These are phyloP conservation scores for Agapostemon virescens DNA, from an alignment of 2,888 invertebrate species.

Conservation along the genomic window DNA sequence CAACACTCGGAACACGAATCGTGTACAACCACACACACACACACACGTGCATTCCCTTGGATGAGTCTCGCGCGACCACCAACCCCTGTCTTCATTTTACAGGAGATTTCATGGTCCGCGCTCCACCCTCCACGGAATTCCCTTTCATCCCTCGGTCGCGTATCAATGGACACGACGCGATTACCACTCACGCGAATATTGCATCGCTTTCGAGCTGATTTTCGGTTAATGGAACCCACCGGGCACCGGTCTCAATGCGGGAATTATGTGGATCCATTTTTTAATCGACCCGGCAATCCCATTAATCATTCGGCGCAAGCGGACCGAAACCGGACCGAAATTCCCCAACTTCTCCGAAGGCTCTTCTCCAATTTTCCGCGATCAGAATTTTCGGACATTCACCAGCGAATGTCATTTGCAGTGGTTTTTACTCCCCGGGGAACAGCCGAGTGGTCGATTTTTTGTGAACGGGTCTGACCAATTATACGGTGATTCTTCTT, in stretches of 20 bases:
- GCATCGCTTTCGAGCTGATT: background rate
- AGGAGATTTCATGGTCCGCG: conserved; percentile 10
- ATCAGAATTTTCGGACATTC: background rate
- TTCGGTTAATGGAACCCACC: background rate
- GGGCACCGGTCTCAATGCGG: background rate
- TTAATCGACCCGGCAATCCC: background rate
- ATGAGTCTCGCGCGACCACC: background rate
- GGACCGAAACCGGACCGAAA: background rate
- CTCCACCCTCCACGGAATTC: conserved; percentile 19
- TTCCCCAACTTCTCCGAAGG: background rate
- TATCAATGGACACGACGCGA: conserved; percentile 17
- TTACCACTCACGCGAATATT: conserved; percentile 13
- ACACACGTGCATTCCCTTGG: conserved; percentile 11
- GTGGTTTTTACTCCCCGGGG: background rate
- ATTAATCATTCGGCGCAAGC: background rate
- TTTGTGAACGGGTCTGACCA: background rate
- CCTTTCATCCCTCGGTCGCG: conserved; percentile 21
- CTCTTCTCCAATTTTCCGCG: background rate
- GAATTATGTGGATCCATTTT: conserved; percentile 12
- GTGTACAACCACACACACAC: background rate
- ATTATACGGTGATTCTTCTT: background rate
- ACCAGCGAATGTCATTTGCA: background rate
- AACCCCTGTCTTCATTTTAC: background rate
- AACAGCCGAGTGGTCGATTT: background rate
- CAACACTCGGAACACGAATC: background rate